Base-by-base conservation (phyloP, 1,140 invertebrate genomes). In the Drosophila kikkawai region DNA sequence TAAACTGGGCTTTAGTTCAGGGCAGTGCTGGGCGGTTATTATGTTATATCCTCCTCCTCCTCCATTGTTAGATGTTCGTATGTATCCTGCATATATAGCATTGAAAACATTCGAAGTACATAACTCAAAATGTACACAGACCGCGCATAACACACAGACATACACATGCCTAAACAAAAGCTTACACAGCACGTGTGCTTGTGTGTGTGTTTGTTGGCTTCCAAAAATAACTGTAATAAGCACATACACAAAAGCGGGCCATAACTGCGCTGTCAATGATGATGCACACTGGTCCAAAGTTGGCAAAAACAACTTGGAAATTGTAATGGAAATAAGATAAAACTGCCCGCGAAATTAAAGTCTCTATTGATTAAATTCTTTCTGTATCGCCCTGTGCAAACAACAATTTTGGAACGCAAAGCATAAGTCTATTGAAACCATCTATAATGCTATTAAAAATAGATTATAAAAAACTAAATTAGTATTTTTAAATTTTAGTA, bases 161-260 rank as follows among this genome's bases (percentile, higher is more conserved):
- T 26, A 74, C 17, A 53, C 51, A 80, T 37, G 41, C 39, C 37
- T 64, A 85, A 69, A 75, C 81, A 84, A 80, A 75, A 86, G 82
- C 65, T 85, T 63, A 66, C 61, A 66, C 26, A 59, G 75, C 50
- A 37, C 34, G 56, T 45, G 39, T 32, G 34, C 59, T 32, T 55
- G 47, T 61, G 53, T 65, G 56, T 63, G 60, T 76, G 61, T 57
- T 61, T 71, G 58, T 42, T 50, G 56, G 47, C 78, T 86, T 82
- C 82, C 79, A 86, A 86, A 86, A 86, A 86, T 86, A 86, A 86
- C 75, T 86, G 82, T 86, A 79, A 71, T 74, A 86, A 86, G 48
- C 69, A 75, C 57, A 74, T 60, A 73, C 36, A 75, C 64, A 78
- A 77, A 65, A 60, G 73, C 74, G 63, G 58, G 41, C 48, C 63